Base-by-base conservation (phyloP, 2,113 vertebrate genomes). In the Rhabdornis inornatus region DNA sequence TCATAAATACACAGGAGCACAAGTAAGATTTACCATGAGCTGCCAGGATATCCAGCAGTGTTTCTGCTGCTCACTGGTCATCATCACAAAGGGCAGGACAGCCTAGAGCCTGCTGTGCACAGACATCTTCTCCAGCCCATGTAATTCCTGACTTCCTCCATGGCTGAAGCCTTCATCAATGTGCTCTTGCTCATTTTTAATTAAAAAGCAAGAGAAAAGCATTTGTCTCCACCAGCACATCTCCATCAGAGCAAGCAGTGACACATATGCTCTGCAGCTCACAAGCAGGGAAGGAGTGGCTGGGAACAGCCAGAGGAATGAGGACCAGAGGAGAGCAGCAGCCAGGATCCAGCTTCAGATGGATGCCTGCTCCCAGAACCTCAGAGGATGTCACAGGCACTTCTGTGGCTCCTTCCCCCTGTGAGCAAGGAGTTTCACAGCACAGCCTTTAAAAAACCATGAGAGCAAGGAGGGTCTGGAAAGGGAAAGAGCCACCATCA, bases 181-280 rank as follows among this genome's bases (percentile, higher is more conserved):
- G 81, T 0, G 1, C 31, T 40, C n/a, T 77, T 0, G 0, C 5
- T 83, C 3, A 15, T 75, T 87, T 92, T 89, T 75, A 78, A 45
- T 45, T 45, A 39, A 86, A 89, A 94, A 72, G 42, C 53, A 78
- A 53, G 24, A 87, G 8, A 39, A 85, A 64, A 66, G 4, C 8
- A 74, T 68, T 60, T 4, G 0, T 65, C 37, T 50, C 52, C 64
- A 66, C 11, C 50, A 76, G 65, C 33, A 82, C 56, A 57, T 18
- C 35, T 87, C 83, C 47, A 66, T 24, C 40, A 69, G 39, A 72
- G 53, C 61, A 80, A 69, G 72, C 57, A 60, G 49, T 7, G 44
- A 33, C 18, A 55, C 2, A 1, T 5, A 4, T 0, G 8, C 22
- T 81, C 53, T 70, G 69, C 39, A 89, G 71, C 69, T 68, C 23